phyloP scores from a whole-genome alignment of 2,113 vertebrate genomes.

The Paracanthobrama guichenoti region DNA sequence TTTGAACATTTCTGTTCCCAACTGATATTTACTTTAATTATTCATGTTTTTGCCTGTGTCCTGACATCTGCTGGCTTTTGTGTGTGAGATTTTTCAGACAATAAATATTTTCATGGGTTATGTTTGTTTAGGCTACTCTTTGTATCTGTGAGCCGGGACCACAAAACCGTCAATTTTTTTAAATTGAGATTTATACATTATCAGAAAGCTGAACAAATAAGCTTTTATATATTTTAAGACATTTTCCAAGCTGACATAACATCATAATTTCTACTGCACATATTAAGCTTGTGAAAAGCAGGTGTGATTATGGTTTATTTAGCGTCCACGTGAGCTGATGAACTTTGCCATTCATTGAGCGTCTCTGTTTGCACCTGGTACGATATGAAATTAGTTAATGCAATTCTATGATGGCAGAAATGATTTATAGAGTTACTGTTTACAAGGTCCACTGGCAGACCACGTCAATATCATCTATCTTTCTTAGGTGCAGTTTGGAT shows the following conservation, averaged over 20 bases:
- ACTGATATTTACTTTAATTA: not conserved
- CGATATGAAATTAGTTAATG: constrained; percentile 45
- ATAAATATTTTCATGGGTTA: no score
- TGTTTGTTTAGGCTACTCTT: not conserved
- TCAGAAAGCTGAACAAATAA: no score
- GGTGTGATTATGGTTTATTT: constrained; percentile 1
- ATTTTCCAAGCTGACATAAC: not conserved
- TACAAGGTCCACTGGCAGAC: constrained; percentile 59
- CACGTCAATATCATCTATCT: constrained; percentile 63
- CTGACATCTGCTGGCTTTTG: no score
- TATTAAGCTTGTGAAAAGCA: not conserved
- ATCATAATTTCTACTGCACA: not conserved
- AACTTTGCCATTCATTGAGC: constrained; percentile 55
- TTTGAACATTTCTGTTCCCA: no score
- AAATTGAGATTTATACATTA: no score
- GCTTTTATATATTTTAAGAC: no score
- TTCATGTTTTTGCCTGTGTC: not conserved
- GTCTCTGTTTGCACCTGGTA: constrained; percentile 42
- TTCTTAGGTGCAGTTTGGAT: constrained; percentile 52
- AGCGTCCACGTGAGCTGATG: constrained; percentile 25
- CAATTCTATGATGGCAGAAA: constrained; percentile 28
- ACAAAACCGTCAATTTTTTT: no score
- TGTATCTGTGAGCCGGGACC: not conserved
- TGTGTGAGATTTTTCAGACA: no score
- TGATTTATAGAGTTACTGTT: constrained; percentile 54